Conservation (phyloP, 2,888 invertebrate genomes). For the Sepiola atlantica region DNA sequence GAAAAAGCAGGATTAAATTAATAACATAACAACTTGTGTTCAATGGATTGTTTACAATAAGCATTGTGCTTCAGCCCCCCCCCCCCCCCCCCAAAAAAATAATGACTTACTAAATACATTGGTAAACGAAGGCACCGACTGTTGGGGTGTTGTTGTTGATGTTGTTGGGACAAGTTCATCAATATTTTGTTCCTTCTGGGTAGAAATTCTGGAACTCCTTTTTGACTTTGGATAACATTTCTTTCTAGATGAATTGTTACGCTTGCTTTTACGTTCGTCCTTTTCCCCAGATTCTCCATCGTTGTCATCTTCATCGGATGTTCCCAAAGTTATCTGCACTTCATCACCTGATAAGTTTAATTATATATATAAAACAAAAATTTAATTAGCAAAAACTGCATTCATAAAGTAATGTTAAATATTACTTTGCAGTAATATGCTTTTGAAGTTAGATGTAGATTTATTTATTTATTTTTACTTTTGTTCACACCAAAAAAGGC, state of each 20-base stretch:
- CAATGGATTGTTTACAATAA: too few species aligned
- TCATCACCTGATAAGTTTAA: not conserved
- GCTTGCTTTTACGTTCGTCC: not conserved
- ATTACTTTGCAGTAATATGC: too few species aligned
- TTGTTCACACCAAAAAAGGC: too few species aligned
- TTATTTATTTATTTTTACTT: too few species aligned
- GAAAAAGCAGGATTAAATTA: too few species aligned
- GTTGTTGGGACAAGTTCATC: not conserved
- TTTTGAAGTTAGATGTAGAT: too few species aligned
- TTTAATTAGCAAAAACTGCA: too few species aligned
- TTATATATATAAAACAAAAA: not conserved
- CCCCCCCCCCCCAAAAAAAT: too few species aligned
- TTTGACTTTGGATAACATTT: not conserved
- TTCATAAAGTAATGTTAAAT: too few species aligned
- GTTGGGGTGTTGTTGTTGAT: not conserved
- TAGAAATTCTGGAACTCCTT: not conserved
- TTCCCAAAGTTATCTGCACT: not conserved
- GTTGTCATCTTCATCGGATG: not conserved
- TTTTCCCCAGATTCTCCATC: not conserved
- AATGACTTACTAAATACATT: not conserved
- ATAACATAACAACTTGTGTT: too few species aligned
- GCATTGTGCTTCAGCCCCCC: too few species aligned
- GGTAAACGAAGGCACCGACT: not conserved
- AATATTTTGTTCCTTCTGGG: not conserved
- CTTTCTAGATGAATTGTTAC: not conserved